Conservation (phyloP, 2,113 vertebrate genomes). For the Mobula birostris region DNA sequence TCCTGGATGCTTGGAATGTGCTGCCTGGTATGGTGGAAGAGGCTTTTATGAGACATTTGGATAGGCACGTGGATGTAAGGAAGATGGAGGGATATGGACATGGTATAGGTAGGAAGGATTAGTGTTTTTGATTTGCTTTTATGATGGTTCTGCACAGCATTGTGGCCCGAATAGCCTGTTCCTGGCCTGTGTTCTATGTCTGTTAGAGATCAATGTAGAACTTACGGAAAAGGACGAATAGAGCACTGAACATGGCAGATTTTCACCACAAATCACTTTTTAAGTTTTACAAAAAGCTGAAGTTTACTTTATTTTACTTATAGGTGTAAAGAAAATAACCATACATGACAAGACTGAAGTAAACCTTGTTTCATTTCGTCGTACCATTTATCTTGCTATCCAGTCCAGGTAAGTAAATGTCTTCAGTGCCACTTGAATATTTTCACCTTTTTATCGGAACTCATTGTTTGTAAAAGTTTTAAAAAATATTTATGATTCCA, state of each 20-base stretch:
- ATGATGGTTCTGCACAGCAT: no score
- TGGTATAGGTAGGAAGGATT: no score
- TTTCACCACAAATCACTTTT: background rate
- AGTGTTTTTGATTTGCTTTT: no score
- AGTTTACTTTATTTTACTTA: conserved; percentile 35
- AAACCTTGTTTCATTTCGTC: conserved; percentile 91
- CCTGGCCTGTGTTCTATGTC: no score
- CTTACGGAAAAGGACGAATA: background rate
- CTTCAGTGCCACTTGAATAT: background rate
- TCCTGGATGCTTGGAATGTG: no score
- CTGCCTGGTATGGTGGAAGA: no score
- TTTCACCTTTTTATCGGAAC: background rate
- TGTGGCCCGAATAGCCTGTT: no score
- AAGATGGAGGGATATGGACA: no score
- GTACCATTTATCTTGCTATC: conserved; percentile 96
- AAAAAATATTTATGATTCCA: background rate
- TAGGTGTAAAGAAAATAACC: conserved; percentile 78
- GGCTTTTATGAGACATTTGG: no score
- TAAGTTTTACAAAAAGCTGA: background rate
- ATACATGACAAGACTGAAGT: conserved; percentile 96
- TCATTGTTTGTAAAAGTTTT: no score
- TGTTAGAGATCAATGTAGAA: no score
- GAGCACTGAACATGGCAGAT: background rate
- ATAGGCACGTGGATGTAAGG: no score
- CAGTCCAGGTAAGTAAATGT: conserved; percentile 80